Percentiles rank a stretch among this genome's conserved stretches.
Conservation (phyloP, 2,888 invertebrate species). For the Macrophya annulata region DNA sequence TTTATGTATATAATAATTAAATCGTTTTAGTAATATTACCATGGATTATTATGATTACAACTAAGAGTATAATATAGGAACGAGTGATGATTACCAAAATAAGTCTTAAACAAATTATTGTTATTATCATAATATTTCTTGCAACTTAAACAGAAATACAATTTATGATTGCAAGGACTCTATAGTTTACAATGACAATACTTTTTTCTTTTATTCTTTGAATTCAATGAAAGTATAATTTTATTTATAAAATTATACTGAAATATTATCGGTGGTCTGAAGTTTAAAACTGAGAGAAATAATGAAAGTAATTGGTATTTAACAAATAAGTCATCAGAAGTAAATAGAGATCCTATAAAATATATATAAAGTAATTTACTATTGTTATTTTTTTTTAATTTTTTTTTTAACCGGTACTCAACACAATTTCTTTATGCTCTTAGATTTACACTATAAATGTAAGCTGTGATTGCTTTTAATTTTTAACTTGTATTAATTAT, state of each 20-base stretch:
- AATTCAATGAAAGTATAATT: neutral
- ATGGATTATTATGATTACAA: constrained; percentile 65
- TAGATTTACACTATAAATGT: constrained; percentile 62
- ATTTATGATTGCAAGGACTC: neutral
- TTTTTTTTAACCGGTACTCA: constrained; percentile 29
- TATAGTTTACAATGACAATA: neutral
- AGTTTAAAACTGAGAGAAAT: too few relatives aligned
- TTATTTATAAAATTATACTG: neutral
- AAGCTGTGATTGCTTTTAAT: constrained; percentile 71
- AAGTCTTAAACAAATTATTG: constrained; percentile 13
- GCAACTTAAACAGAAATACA: neutral
- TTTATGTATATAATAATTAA: constrained; percentile 74
- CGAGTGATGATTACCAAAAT: constrained; percentile 61
- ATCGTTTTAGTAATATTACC: constrained; percentile 71
- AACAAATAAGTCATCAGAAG: neutral
- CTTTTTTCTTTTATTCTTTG: neutral
- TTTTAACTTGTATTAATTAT: constrained; percentile 66
- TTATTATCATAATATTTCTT: neutral
- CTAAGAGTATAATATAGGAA: constrained; percentile 57
- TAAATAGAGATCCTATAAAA: neutral
- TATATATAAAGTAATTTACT: neutral
- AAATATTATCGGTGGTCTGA: too few relatives aligned
- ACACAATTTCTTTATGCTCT: constrained; percentile 48
- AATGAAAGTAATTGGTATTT: neutral
- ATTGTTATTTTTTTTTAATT: neutral